A percentile compares a stretch with the other conserved stretches of the same genome.
These are phyloP conservation scores for Melanotaenia nigrans DNA, from an alignment of 2,797 vertebrate species.

Conservation along the genomic window DNA sequence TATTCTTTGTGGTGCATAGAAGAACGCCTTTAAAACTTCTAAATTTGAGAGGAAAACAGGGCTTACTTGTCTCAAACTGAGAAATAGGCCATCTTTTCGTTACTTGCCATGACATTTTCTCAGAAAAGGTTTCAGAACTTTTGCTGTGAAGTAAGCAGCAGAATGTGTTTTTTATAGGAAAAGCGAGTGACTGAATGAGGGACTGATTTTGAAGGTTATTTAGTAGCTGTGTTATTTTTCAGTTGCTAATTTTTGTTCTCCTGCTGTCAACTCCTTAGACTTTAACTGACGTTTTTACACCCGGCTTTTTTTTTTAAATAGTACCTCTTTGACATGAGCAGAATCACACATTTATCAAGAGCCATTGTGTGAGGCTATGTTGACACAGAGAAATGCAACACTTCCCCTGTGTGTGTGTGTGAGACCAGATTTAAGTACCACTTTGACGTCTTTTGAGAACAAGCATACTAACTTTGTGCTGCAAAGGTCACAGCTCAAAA, in stretches of 20 bases:
- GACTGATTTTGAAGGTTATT: background rate
- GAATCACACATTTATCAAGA: background rate
- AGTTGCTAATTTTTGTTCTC: background rate
- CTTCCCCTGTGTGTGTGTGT: background rate
- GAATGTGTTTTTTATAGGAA: background rate
- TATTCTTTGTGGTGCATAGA: background rate
- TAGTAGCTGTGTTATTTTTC: background rate
- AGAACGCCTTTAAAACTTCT: background rate
- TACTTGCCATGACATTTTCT: background rate
- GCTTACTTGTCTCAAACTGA: background rate
- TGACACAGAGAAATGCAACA: background rate
- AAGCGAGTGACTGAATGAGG: background rate
- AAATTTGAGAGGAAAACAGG: background rate
- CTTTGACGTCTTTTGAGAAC: background rate
- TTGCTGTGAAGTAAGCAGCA: background rate
- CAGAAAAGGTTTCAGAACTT: background rate
- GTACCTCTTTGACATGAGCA: background rate
- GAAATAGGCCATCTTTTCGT: background rate
- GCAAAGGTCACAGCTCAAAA: background rate
- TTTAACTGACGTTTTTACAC: background rate
- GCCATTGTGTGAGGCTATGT: background rate
- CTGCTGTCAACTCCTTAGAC: background rate
- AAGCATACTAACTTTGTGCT: background rate
- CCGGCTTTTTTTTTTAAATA: background rate
- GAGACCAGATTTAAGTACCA: background rate